These are phyloP conservation scores for Caenorhabditis sp. DNA, from an alignment of 2,888 invertebrate species.

Conservation along the genomic window DNA sequence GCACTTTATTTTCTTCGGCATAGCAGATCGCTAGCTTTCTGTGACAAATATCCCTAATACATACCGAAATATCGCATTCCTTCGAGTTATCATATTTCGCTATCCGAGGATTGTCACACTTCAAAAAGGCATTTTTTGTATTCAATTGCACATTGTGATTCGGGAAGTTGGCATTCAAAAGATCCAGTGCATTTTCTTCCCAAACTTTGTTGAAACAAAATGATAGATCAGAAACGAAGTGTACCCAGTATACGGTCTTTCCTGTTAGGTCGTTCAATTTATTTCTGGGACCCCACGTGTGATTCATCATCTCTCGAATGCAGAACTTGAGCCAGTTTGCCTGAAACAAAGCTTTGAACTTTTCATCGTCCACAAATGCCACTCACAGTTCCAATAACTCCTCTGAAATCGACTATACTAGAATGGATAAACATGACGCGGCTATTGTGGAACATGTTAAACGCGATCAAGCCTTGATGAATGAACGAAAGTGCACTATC, in stretches of 20 bases:
- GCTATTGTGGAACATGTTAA: slow-evolving; percentile 40
- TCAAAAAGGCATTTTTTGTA: slow-evolving; percentile 14
- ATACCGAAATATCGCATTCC: slow-evolving; percentile 22
- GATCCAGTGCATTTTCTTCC: slow-evolving; percentile 13
- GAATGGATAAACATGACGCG: slow-evolving; percentile 17
- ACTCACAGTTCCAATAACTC: slow-evolving; percentile 26
- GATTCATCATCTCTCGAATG: slow-evolving; percentile 37
- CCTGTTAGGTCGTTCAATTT: neutral
- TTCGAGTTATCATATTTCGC: slow-evolving; percentile 1
- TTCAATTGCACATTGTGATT: slow-evolving; percentile 3
- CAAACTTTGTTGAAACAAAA: slow-evolving; percentile 2
- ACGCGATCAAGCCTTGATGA: slow-evolving; percentile 33
- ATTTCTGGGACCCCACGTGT: slow-evolving; percentile 26
- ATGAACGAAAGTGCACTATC: neutral
- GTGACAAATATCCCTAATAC: neutral
- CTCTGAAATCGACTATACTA: slow-evolving; percentile 23
- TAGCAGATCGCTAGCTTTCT: too few relatives aligned
- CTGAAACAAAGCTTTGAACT: slow-evolving; percentile 7
- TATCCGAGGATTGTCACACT: slow-evolving; percentile 14
- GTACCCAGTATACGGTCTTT: slow-evolving; percentile 39
- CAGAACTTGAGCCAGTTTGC: slow-evolving; percentile 43
- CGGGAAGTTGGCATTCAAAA: slow-evolving; percentile 30
- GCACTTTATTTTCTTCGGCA: too few relatives aligned
- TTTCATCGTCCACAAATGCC: neutral
- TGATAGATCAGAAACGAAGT: slow-evolving; percentile 14